phyloP scores from a whole-genome alignment of 2,113 vertebrate species.

The Rhinichthys klamathensis region DNA sequence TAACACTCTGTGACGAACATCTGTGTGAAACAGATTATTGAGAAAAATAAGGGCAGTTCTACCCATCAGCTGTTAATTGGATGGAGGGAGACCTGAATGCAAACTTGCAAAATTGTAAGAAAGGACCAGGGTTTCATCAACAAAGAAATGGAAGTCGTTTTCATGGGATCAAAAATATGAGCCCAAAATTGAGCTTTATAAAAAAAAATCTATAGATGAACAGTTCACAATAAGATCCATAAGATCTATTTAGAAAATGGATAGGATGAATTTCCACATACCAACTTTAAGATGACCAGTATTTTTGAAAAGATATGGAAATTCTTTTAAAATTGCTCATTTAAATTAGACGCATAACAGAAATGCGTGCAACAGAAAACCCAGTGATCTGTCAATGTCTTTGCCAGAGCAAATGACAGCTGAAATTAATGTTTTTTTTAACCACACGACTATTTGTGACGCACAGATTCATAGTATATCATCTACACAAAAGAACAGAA shows the following conservation, averaged over 20 bases:
- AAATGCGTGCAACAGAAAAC: too few relatives aligned
- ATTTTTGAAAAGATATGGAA: not conserved
- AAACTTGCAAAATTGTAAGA: not conserved
- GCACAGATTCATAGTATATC: not conserved
- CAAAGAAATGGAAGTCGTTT: too few relatives aligned
- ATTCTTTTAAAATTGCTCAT: not conserved
- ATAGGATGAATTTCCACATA: not conserved
- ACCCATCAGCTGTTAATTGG: not conserved
- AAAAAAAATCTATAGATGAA: too few relatives aligned
- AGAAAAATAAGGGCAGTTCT: not conserved
- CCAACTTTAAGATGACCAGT: not conserved
- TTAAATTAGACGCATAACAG: not conserved
- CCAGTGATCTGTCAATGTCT: not conserved
- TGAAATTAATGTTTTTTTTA: not conserved
- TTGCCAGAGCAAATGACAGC: not conserved
- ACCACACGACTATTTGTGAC: not conserved
- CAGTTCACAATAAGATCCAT: too few relatives aligned
- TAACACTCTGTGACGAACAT: not conserved
- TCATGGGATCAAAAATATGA: not conserved
- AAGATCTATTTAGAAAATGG: too few relatives aligned
- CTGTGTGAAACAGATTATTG: too few relatives aligned
- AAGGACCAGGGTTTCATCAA: not conserved
- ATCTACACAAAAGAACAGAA: conserved; percentile 17
- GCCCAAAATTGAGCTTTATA: not conserved
- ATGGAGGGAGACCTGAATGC: not conserved